Conservation (phyloP, 1,140 invertebrate species). For the Drosophila subobscura region DNA sequence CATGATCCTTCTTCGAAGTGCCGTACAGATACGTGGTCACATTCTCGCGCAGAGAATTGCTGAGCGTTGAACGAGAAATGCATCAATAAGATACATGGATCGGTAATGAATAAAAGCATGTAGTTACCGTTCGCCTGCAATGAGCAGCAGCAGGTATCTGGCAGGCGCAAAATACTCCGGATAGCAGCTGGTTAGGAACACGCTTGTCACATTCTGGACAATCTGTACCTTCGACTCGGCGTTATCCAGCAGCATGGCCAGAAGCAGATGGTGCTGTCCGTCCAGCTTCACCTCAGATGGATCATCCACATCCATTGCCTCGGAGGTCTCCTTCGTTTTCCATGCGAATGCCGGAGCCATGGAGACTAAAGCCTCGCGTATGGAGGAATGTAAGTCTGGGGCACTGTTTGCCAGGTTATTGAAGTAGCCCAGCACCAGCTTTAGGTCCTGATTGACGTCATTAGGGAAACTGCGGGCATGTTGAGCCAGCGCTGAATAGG, state of each 20-base stretch:
- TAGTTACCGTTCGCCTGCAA: conserved; percentile 91
- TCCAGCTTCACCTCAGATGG: conserved; percentile 83
- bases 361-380: conserved; percentile 89
- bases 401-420: conserved; percentile 85
- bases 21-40: conserved; percentile 79
- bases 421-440: conserved; percentile 80
- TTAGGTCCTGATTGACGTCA: conserved; percentile 86
- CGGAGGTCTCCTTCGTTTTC: conserved; percentile 76
- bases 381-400: conserved; percentile 86
- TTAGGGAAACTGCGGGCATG: conserved; percentile 88
- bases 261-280: conserved; percentile 84
- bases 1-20: conserved; percentile 81
- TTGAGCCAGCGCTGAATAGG: conserved; percentile 75
- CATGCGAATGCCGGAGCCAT: conserved; percentile 89
- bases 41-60: conserved; percentile 77
- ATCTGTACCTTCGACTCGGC: conserved; percentile 88
- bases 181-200: conserved; percentile 92
- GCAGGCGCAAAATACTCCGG: conserved; percentile 91
- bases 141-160: conserved; percentile 92
- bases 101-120: neutral
- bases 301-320: conserved; percentile 64
- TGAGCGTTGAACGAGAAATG: conserved; percentile 1
- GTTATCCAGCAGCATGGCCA: conserved; percentile 84
- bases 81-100: too few species aligned
- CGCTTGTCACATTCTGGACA: conserved; percentile 91